Conservation (phyloP, 2,888 invertebrate species). For the Drosophila sordidula region DNA sequence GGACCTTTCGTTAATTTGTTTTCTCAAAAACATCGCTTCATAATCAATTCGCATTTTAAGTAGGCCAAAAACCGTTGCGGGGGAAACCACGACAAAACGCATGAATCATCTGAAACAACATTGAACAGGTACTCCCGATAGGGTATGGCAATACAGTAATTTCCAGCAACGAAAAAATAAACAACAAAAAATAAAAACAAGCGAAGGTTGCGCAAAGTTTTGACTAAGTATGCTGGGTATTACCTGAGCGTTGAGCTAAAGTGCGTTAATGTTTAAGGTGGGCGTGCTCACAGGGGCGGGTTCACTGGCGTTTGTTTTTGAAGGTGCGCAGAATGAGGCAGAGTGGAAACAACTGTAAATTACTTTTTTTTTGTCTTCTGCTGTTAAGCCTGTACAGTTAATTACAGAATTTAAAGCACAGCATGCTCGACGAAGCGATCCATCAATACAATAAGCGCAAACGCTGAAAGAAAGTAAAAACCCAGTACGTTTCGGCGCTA, state of each 20-base stretch:
- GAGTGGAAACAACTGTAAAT: conserved; percentile 4
- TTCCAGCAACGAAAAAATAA: conserved; percentile 19
- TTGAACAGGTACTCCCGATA: conserved; percentile 43
- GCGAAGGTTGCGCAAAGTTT: conserved; percentile 68
- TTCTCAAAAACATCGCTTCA: conserved; percentile 22
- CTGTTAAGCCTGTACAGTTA: conserved; percentile 23
- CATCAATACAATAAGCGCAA: conserved; percentile 38
- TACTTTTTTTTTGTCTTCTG: background rate
- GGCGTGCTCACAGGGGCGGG: conserved; percentile 40
- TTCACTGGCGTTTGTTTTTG: conserved; percentile 26
- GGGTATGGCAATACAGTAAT: conserved; percentile 28
- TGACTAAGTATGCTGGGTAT: conserved; percentile 50
- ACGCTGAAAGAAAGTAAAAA: conserved; percentile 56
- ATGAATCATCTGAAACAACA: conserved; percentile 61
- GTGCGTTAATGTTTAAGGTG: conserved; percentile 44
- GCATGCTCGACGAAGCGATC: conserved; percentile 31
- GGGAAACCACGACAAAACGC: conserved; percentile 57
- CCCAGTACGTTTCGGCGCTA: conserved; percentile 37
- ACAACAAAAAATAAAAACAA: conserved; percentile 38
- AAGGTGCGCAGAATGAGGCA: conserved; percentile 34
- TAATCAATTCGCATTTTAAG: conserved; percentile 60
- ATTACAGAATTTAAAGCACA: conserved; percentile 49
- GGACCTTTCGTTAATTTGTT: conserved; percentile 22
- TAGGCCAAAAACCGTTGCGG: conserved; percentile 63
- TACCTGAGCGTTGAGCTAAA: conserved; percentile 47